Evolutionary conservation across 2,888 invertebrate genomes (phyloP), one percentile per base, ranked within the genome.

Genomic region (Mythimna impura): DNA sequence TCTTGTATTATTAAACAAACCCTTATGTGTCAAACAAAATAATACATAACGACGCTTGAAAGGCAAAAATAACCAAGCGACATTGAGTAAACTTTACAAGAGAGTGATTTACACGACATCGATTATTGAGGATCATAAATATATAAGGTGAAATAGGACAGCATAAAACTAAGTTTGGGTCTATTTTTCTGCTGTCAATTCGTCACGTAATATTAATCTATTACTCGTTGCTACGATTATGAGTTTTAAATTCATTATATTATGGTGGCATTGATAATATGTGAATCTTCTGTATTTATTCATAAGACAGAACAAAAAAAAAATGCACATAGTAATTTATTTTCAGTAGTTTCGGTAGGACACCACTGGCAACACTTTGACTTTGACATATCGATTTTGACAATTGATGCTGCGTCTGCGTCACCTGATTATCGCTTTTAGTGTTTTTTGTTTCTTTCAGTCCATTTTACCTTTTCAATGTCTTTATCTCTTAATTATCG

Each of bases 381-480:
- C 57, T 30, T 78, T 80, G 78, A 68, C 82, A 20, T 69, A 30
- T 68, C 8, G 22, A 47, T 22, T 69, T 68, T 82, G 78, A 70
- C 79, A 58, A 22, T 69, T 47, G 43, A 30, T n/a, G 54, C 79
- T 79, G 83, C 80, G 80, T 74, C 80, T 74, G 83, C 80, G 80
- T 80, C 80, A 80, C 66, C 66, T 80, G 63, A 66, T 65, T 50
- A 50, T 71, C 10, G 58, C 25, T 47, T 30, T 17, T 60, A 58
- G 66, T 73, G 50, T 77, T 66, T 78, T 78, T 66, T 70, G 12
- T 63, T 66, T 66, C 64, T 30, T 57, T 55, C 47, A n/a, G 20
- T 47, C 61, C 17, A 57, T 52, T 70, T 47, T n/a, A 50, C 58
- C 10, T 55, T 72, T 65, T 20, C 30, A 61, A 77, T 71, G 57